These are phyloP conservation scores for Pachycephala philippinensis DNA, from an alignment of 2,113 vertebrate species.

Conservation along the genomic window DNA sequence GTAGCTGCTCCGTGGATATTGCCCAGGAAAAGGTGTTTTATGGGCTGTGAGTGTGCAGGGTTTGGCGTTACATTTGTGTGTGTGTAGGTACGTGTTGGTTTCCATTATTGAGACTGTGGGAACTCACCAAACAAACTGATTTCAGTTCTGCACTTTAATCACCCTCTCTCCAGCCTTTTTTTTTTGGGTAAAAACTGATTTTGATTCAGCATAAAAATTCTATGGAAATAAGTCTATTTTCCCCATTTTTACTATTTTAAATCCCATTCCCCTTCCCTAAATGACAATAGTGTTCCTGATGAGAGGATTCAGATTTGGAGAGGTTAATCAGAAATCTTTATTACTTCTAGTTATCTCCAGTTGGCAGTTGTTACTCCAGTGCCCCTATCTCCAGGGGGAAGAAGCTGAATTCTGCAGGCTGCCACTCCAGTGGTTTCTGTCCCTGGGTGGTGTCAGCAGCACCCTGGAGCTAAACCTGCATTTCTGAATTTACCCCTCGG, in stretches of 20 bases:
- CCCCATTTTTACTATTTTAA: not conserved
- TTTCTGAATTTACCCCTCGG: not conserved
- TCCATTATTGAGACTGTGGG: not conserved
- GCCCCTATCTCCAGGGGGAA: not conserved
- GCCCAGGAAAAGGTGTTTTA: not conserved
- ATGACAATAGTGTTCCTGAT: not conserved
- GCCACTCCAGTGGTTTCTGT: not conserved
- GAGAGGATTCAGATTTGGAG: not conserved
- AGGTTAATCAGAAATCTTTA: not conserved
- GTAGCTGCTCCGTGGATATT: not conserved
- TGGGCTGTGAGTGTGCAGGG: not conserved
- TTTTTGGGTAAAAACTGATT: not conserved
- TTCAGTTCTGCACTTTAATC: not conserved
- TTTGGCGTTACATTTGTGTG: fast-evolving
- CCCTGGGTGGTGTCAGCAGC: not conserved
- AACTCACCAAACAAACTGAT: not conserved
- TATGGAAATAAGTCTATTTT: not conserved
- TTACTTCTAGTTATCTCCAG: not conserved
- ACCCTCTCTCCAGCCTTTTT: not conserved
- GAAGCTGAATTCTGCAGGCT: not conserved
- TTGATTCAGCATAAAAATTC: not conserved
- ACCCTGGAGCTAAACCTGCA: not conserved
- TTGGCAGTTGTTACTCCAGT: not conserved
- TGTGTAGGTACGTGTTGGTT: not conserved
- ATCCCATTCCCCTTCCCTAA: not conserved